phyloP scores from a whole-genome alignment of 2,888 invertebrate genomes.

The Acronicta psi region DNA sequence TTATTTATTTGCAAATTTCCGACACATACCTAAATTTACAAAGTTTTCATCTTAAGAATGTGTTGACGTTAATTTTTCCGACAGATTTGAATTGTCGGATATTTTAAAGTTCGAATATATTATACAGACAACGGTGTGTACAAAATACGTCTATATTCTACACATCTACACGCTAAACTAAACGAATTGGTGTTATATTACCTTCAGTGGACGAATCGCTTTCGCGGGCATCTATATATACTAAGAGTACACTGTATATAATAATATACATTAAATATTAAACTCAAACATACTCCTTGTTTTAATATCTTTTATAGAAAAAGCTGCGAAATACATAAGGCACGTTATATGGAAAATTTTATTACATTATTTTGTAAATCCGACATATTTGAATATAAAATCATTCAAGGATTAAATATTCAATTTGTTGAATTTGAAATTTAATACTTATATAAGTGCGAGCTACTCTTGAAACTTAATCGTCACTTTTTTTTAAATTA shows the following conservation, averaged over 20 bases:
- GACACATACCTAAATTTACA: background rate
- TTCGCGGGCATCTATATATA: constrained; percentile 73
- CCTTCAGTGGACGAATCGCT: constrained; percentile 87
- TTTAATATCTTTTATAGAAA: constrained; percentile 31
- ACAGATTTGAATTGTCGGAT: background rate
- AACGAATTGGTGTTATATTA: constrained; percentile 84
- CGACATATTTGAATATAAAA: constrained; percentile 15
- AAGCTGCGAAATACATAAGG: constrained; percentile 60
- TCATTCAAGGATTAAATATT: constrained; percentile 5
- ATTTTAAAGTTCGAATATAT: background rate
- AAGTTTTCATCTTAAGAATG: constrained; percentile 17
- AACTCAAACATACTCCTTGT: constrained; percentile 29
- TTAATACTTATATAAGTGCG: constrained; percentile 9
- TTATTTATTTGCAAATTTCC: constrained; percentile 6
- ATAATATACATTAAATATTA: constrained; percentile 32
- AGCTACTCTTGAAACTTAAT: constrained; percentile 19
- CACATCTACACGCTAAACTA: constrained; percentile 65
- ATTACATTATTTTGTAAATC: constrained; percentile 23
- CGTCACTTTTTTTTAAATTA: constrained; percentile 10
- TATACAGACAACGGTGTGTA: constrained; percentile 14
- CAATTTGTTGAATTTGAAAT: constrained; percentile 4
- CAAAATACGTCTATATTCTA: constrained; percentile 41
- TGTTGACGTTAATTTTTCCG: constrained; percentile 6
- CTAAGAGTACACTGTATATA: constrained; percentile 46
- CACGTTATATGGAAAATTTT: constrained; percentile 41